Conservation (phyloP, 2,797 vertebrate genomes). For the Phataginus tetradactyla region DNA sequence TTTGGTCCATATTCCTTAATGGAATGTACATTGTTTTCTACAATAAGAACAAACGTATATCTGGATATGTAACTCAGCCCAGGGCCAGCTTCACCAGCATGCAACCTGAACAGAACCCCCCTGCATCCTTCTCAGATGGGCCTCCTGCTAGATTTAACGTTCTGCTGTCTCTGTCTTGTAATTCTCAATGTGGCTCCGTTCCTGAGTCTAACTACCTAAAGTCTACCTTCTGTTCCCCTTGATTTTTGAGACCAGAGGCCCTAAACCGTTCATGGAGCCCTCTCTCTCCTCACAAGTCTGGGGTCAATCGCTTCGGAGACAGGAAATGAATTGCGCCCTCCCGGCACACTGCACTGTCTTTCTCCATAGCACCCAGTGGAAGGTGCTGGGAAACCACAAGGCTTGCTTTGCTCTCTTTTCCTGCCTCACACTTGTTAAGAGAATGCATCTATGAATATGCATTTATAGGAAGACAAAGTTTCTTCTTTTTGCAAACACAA, state of each 20-base stretch:
- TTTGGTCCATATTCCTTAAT: not conserved
- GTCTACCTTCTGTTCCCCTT: not conserved
- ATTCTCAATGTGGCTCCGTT: accelerated
- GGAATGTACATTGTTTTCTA: not conserved
- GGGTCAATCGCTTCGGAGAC: not conserved
- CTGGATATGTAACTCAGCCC: not conserved
- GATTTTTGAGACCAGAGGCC: not conserved
- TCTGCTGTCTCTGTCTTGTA: not conserved
- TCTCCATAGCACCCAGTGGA: not conserved
- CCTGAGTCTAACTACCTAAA: not conserved
- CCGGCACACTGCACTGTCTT: accelerated
- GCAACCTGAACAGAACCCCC: accelerated
- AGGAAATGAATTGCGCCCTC: not conserved
- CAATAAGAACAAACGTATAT: not conserved
- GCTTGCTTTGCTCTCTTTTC: not conserved
- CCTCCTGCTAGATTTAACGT: not conserved
- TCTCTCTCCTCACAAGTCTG: not conserved
- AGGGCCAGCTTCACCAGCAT: not conserved
- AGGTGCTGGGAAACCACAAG: accelerated
- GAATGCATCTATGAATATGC: not conserved
- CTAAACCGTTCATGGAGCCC: accelerated
- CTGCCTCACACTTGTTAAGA: not conserved
- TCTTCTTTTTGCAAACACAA: not conserved
- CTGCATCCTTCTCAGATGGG: not conserved
- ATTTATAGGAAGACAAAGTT: not conserved